These are phyloP conservation scores for Cyphomyrus plagiostoma DNA, from an alignment of 2,113 vertebrate genomes.

Conservation along the genomic window DNA sequence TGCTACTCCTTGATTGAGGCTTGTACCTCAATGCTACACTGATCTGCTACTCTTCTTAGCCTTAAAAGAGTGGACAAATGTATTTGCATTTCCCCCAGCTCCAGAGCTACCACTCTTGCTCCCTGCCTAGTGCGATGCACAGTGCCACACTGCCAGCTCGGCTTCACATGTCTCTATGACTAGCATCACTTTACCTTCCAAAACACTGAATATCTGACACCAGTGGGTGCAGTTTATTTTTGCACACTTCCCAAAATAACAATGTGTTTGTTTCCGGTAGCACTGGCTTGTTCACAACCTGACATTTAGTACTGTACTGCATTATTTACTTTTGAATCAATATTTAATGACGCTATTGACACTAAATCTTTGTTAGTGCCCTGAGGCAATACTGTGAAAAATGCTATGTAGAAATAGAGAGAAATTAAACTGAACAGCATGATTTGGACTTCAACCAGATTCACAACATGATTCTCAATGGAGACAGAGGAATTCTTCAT, in stretches of 20 bases:
- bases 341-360: background rate
- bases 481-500: background rate
- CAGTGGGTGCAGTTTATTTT: background rate
- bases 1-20: too few relatives aligned
- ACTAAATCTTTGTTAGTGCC: background rate
- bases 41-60: too few relatives aligned
- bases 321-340: background rate
- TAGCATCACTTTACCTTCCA: background rate
- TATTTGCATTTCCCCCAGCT: background rate
- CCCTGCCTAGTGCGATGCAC: background rate
- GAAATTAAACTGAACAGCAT: background rate
- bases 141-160: background rate
- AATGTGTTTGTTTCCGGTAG: background rate
- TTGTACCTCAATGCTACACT: too few relatives aligned
- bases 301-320: constrained; percentile 1
- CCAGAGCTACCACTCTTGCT: background rate
- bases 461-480: background rate
- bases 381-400: background rate
- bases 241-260: background rate
- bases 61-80: background rate
- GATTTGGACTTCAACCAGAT: background rate
- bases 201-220: background rate
- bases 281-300: background rate
- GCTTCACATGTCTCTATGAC: background rate
- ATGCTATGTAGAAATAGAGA: background rate